These are phyloP conservation scores for Xanthia togata DNA, from an alignment of 2,888 invertebrate genomes.

Conservation along the genomic window DNA sequence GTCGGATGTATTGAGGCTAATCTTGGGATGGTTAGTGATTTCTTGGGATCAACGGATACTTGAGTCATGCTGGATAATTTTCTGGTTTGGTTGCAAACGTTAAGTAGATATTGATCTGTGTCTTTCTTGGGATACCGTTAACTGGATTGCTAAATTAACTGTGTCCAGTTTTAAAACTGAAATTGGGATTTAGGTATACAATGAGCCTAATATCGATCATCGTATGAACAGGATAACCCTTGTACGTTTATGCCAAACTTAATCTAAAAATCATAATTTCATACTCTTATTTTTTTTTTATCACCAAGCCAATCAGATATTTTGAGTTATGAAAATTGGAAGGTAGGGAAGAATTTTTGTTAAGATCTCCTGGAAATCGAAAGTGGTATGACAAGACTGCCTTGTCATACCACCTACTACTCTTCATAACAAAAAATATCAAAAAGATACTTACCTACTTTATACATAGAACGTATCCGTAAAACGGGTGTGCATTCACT, in stretches of 20 bases:
- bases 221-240: background rate
- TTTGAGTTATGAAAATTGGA: too few relatives aligned
- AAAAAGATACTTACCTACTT: slow-evolving; percentile 9
- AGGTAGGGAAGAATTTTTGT: too few relatives aligned
- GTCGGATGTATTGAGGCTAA: slow-evolving; percentile 83
- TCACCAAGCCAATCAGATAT: background rate
- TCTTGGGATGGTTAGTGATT: slow-evolving; percentile 69
- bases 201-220: background rate
- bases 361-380: too few relatives aligned
- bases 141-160: background rate
- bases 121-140: background rate
- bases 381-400: too few relatives aligned
- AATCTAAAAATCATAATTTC: background rate
- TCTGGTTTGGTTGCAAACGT: slow-evolving; percentile 12
- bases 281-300: background rate
- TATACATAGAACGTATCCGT: slow-evolving; percentile 54
- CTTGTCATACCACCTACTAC: too few relatives aligned
- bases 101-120: slow-evolving; percentile 28
- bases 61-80: slow-evolving; percentile 59
- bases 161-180: slow-evolving; percentile 7
- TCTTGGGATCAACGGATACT: slow-evolving; percentile 63
- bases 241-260: background rate
- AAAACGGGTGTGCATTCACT: slow-evolving; percentile 84
- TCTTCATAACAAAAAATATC: slow-evolving; percentile 28
- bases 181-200: background rate